Evolutionary conservation across 2,888 invertebrate genomes (phyloP), one percentile per base, ranked within the genome.

Genomic region (Apotomis capreana): DNA sequence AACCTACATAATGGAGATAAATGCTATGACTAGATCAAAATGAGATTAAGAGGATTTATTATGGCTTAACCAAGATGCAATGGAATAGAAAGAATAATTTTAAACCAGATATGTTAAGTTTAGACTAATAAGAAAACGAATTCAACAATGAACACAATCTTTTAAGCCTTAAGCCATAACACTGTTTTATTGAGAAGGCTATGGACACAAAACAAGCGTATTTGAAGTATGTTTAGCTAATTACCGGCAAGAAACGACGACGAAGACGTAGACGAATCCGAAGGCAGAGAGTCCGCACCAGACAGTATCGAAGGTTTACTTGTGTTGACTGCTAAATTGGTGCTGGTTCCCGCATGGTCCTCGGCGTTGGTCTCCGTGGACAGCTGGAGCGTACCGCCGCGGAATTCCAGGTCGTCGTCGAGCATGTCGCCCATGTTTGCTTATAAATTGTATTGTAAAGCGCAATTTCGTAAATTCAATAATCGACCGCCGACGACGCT

Each of bases 391-490:
- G 94, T 94, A 59, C 94, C 94, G 52, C 94, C 94, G 65, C 92
- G 92, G 78, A 95, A 94, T 82, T 95, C 94, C 85, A 87, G 86
- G 77, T 94, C 95, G 49, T 95, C 94, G 59, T 95, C 95, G 68
- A 94, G 80, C 76, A 93, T 80, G 77, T 93, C 91, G 77, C 88
- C 84, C 93, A 93, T 93, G 62, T 36, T 75, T 72, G 73, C 64
- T 74, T 69, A 61, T 46, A 67, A 64, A 61, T 51, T 62, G 68
- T 70, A 44, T 6, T 58, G 49, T 72, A 36, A 68, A 68, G 54
- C 72, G 72, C 46, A 72, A 68, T 52, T 71, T 68, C 72, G 68
- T 68, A 72, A 68, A 68, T 72, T 72, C 71, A 72, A 72, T 72
- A 72, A 72, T 72, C 72, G 72, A 72, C 72, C 72, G 72, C 69